phyloP scores from a whole-genome alignment of 2,113 vertebrate species.

The Campylorhamphus procurvoides region DNA sequence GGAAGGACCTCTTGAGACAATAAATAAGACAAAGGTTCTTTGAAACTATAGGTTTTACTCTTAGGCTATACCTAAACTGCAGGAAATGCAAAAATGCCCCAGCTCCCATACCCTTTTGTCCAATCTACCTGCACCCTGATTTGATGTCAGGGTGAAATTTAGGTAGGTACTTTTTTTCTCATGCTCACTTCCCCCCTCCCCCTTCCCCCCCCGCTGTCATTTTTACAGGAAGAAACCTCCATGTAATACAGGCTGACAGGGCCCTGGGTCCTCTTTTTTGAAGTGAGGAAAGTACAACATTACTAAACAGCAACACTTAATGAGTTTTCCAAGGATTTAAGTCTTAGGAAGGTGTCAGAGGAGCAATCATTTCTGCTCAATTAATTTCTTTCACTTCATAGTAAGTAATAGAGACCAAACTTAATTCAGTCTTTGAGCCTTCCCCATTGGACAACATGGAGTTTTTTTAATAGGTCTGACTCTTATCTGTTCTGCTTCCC shows the following conservation, averaged over 20 bases:
- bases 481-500: background rate
- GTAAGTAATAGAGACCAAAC: background rate
- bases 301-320: background rate
- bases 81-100: background rate
- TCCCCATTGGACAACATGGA: fast-evolving
- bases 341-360: background rate
- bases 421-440: background rate
- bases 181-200: background rate
- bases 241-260: background rate
- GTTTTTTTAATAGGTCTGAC: background rate
- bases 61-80: background rate
- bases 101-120: background rate
- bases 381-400: background rate
- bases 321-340: background rate
- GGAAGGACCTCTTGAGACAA: background rate
- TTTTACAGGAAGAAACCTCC: background rate
- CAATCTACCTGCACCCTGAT: background rate
- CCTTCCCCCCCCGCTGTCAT: background rate
- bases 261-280: background rate
- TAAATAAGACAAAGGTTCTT: background rate
- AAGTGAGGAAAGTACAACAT: background rate
- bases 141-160: background rate
- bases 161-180: background rate
- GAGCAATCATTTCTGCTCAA: background rate
- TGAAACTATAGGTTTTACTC: background rate